Evolutionary conservation across 2,888 invertebrate genomes (phyloP), one percentile per base, ranked within the genome.

Genomic region (Gibbula magus): DNA sequence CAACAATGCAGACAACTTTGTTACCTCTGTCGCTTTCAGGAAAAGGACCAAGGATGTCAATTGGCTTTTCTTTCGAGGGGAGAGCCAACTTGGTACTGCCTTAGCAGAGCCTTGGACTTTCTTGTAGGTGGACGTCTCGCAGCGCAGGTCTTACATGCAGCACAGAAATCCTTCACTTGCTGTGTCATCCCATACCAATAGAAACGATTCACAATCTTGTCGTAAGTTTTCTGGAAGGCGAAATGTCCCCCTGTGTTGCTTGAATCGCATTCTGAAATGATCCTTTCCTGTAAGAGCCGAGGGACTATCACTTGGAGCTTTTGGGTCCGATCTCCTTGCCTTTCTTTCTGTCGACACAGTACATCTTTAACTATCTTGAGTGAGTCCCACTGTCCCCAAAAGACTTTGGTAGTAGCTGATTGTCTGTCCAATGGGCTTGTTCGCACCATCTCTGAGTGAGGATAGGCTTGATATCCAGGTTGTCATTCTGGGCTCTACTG

Each of bases 1-100:
- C 51, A n/a, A 51, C 52, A 2, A 75, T 52, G 13, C 39, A 20
- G 18, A 75, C 52, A 75, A 51, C 39, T 10, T 22, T 75, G 45
- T 75, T 75, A 4, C 75, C 75, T 45, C 51, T n/a, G 45, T 75
- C 29, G 29, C 45, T 51, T 20, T 52, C 51, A 4, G 75, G 75
- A 13, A 75, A 29, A 20, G 75, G 75, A 8, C 75, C 75, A 45
- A 75, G 39, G 7, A 75, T 56, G 25, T 77, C 76, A 5, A 77
- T 54, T 18, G 76, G n/a, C 76, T n/a, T 56, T 56, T 8, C 76
- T 54, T 22, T 61, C 76, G 39, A 77, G 51, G 18, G 76, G 56
- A 25, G 29, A 22, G 22, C 67, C 67, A 67, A 35, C 67, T 25
- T 8, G 18, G 67, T 29, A 32, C 67, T 51, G 61, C 35, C n/a